phyloP scores from a whole-genome alignment of 2,888 invertebrate species.

The Lithosia quadra region DNA sequence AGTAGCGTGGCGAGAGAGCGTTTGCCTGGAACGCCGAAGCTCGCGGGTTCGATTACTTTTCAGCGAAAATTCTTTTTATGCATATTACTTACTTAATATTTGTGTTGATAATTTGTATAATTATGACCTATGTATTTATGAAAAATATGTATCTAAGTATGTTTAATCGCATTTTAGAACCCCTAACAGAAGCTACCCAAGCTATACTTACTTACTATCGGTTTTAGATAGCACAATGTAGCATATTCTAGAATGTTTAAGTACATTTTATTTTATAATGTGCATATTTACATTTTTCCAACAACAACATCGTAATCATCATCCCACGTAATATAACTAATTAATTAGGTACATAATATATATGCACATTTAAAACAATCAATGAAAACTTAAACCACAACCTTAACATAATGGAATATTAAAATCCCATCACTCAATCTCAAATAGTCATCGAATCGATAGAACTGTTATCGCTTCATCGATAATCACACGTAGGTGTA shows the following conservation, averaged over 20 bases:
- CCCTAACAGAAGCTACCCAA: not conserved
- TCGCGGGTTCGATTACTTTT: too few species aligned
- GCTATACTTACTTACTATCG: not conserved
- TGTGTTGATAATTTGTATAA: not conserved
- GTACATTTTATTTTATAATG: too few species aligned
- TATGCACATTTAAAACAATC: conserved; percentile 23
- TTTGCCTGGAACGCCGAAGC: not conserved
- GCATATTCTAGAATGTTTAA: not conserved
- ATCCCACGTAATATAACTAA: conserved; percentile 12
- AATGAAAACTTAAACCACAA: conserved; percentile 15
- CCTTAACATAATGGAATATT: conserved; percentile 19
- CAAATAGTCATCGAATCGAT: conserved; percentile 31
- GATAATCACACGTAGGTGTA: conserved; percentile 30
- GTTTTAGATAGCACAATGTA: not conserved
- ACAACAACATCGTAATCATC: not conserved
- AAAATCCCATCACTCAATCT: conserved; percentile 39
- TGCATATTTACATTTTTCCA: not conserved
- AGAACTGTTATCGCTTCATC: conserved; percentile 40
- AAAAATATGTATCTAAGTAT: not conserved
- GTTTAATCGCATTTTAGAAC: not conserved
- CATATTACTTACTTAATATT: too few species aligned
- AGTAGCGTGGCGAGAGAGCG: not conserved
- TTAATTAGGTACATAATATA: not conserved
- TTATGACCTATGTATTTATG: too few species aligned
- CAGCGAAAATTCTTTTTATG: too few species aligned